Conservation (phyloP, 1,140 invertebrate genomes). For the Drosophila guanche region DNA sequence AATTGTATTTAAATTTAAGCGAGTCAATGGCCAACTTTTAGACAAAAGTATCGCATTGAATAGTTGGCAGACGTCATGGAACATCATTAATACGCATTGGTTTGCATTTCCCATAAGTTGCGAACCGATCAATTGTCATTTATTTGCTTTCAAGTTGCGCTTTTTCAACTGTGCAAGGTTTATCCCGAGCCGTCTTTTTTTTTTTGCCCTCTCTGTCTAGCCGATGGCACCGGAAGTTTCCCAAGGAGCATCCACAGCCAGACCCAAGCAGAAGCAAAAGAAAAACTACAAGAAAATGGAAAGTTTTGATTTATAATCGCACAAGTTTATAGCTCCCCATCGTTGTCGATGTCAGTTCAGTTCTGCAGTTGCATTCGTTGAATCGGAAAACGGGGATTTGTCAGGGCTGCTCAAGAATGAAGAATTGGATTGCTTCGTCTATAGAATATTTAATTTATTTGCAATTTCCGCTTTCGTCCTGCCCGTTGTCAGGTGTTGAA, state of each 20-base stretch:
- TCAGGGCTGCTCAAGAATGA: constrained; percentile 16
- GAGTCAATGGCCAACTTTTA: constrained; percentile 16
- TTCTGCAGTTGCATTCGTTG: constrained; percentile 24
- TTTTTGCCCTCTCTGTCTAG: constrained; percentile 45
- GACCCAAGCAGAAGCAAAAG: constrained; percentile 4
- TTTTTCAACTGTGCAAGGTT: constrained; percentile 50
- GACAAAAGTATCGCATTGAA: constrained; percentile 22
- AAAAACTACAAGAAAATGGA: constrained; percentile 56
- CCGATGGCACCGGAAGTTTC: constrained; percentile 56
- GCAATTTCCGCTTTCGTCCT: constrained; percentile 35
- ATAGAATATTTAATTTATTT: constrained; percentile 37
- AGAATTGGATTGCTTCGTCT: constrained; percentile 17
- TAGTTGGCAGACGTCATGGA: constrained; percentile 10
- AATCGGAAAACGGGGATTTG: constrained; percentile 14
- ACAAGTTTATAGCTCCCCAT: constrained; percentile 62
- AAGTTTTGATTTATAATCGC: constrained; percentile 76
- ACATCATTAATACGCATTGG: constrained; percentile 64
- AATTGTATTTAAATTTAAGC: constrained; percentile 22
- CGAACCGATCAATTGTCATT: constrained; percentile 72
- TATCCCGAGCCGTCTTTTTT: constrained; percentile 12
- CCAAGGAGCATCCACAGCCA: constrained; percentile 21
- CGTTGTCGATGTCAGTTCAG: constrained; percentile 31
- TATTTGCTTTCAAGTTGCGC: constrained; percentile 52
- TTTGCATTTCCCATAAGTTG: constrained; percentile 35
- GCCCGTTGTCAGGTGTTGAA: constrained; percentile 25